These are phyloP conservation scores for Pseudomugil gertrudae DNA, from an alignment of 2,797 vertebrate genomes.

Conservation along the genomic window DNA sequence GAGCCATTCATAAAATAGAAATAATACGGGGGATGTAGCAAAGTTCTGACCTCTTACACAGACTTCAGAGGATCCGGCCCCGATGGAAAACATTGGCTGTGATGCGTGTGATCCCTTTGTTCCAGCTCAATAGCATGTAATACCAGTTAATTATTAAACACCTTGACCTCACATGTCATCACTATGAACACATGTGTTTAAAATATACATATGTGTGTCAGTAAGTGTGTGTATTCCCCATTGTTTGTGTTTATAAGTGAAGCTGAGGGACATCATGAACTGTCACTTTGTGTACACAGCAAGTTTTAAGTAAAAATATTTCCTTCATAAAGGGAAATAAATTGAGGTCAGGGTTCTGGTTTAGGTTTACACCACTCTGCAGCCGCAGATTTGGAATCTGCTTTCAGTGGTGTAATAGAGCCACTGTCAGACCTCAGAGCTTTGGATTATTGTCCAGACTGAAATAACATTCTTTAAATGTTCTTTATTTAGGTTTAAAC, in stretches of 20 bases:
- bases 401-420: slow-evolving; percentile 41
- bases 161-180: slow-evolving; percentile 61
- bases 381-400: slow-evolving; percentile 35
- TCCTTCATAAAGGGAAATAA: slow-evolving; percentile 43
- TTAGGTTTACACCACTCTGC: slow-evolving; percentile 40
- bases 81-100: background rate
- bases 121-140: slow-evolving; percentile 25
- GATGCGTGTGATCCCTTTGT: slow-evolving; percentile 9
- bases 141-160: slow-evolving; percentile 85
- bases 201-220: slow-evolving; percentile 11
- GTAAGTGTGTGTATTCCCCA: slow-evolving; percentile 5
- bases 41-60: slow-evolving; percentile 41
- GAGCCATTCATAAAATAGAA: slow-evolving; percentile 39
- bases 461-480: background rate
- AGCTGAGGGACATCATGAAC: slow-evolving; percentile 1
- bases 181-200: slow-evolving; percentile 71
- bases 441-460: slow-evolving; percentile 3
- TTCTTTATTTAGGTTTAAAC: slow-evolving; percentile 5
- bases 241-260: slow-evolving; percentile 17
- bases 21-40: slow-evolving; percentile 34
- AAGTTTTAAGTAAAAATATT: slow-evolving; percentile 46
- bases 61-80: slow-evolving; percentile 18
- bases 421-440: background rate
- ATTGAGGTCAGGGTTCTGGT: slow-evolving; percentile 42
- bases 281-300: slow-evolving; percentile 25